These are phyloP conservation scores for Darevskia mixta DNA, from an alignment of 2,797 vertebrate genomes.

Conservation along the genomic window DNA sequence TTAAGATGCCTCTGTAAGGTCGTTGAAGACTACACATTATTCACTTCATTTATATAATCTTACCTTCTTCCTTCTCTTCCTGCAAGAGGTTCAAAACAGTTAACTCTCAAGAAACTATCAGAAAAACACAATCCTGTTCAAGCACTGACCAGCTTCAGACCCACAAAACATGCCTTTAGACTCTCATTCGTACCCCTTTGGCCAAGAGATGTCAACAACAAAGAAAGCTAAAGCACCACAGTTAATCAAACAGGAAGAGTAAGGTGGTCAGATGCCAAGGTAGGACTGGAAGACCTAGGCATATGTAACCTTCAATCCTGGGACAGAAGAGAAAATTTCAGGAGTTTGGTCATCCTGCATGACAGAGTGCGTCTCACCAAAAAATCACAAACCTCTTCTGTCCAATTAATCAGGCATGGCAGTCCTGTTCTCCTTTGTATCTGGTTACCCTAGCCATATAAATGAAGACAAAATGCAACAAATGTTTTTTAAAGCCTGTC, in stretches of 20 bases:
- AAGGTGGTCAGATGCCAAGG: background rate
- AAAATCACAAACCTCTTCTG: background rate
- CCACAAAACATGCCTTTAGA: background rate
- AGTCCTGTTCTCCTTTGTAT: background rate
- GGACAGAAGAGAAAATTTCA: background rate
- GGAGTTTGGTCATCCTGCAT: background rate
- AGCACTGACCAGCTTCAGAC: background rate
- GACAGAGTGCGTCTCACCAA: background rate
- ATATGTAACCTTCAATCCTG: background rate
- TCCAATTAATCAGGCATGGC: background rate
- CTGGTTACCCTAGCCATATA: constrained; percentile 2
- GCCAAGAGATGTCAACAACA: constrained; percentile 35
- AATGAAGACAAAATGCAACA: constrained; percentile 65
- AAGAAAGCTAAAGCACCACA: constrained; percentile 41
- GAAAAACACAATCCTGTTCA: background rate
- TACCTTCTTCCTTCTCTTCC: background rate
- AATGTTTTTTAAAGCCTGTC: constrained; percentile 57
- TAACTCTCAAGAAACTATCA: background rate
- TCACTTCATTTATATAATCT: background rate
- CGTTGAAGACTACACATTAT: constrained; percentile 51
- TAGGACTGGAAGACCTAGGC: background rate
- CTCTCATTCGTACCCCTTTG: too few species aligned
- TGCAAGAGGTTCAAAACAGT: too few species aligned
- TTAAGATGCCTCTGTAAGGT: constrained; percentile 53
- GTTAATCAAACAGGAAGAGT: constrained; percentile 41